Base-by-base conservation (phyloP, 2,113 vertebrate species). In the Harpagus bidentatus region DNA sequence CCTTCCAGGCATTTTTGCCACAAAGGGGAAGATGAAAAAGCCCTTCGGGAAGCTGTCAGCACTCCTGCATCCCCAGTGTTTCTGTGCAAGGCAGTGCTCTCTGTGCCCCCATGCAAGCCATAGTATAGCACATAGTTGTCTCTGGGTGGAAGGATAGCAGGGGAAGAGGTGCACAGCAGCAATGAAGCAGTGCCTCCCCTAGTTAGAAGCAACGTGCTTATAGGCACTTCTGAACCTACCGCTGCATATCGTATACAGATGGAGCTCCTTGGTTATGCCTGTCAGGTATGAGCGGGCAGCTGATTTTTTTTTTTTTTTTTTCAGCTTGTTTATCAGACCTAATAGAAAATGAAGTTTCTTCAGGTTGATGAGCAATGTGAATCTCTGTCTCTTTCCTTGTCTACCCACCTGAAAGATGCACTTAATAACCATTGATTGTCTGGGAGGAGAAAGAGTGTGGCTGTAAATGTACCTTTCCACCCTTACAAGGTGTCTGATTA, bases 381-480 rank as follows among this genome's bases (percentile, higher is more conserved):
- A 81, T 92, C 55, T 82, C 66, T 82, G 79, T 69, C 88, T 93
- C 93, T 90, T 83, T 91, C 78, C 74, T 93, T 58, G 18, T 65
- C 96, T 97, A 36, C 73, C 80, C 86, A 84, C 23, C 82, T 82
- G 91, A 78, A 95, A 96, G 94, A 93, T 88, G 82, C 91, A 84
- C 53, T 97, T 91, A 97, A 96, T 91, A 94, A 93, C 86, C 93
- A 96, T 94, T 77, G 91, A 97, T 96, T 97, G 94, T 13, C 67
- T 48, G 85, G 90, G 90, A 96, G 91, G 82, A 91, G 93, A 48
- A 73, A 28, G 66, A 94, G 50, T 7, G 55, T 52, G 90, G 72
- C 79, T 86, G 80, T 77, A 85, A 92, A 94, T 95, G 93, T 85
- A 91, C 86, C 82, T 96, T 93, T 50, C 81, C 58, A 93, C 71